These are phyloP conservation scores for Brassicogethes aeneus DNA, from an alignment of 2,888 invertebrate species.

Conservation along the genomic window DNA sequence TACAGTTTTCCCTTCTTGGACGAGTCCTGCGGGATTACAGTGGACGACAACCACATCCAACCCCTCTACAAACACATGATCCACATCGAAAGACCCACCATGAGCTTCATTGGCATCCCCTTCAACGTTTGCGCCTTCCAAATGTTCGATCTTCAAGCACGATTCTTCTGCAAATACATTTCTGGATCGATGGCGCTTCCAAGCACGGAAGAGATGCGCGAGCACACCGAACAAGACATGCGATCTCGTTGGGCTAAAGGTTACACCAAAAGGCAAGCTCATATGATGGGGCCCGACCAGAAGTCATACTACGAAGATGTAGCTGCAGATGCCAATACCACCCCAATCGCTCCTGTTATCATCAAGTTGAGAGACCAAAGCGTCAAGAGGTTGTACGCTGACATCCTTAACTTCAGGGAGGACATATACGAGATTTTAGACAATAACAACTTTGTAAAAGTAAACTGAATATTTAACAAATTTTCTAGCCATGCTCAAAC, in stretches of 20 bases:
- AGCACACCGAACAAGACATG: conserved; percentile 47
- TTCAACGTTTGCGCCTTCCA: conserved; percentile 78
- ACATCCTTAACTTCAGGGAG: conserved; percentile 56
- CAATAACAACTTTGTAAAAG: conserved; percentile 48
- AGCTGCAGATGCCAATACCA: conserved; percentile 52
- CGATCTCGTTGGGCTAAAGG: conserved; percentile 51
- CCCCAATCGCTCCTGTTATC: conserved; percentile 55
- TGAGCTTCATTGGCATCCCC: conserved; percentile 78
- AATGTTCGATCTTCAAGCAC: conserved; percentile 73
- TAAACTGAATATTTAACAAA: conserved; percentile 22
- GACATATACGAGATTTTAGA: conserved; percentile 61
- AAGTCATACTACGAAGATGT: conserved; percentile 63
- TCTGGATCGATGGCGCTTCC: conserved; percentile 54
- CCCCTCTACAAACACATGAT: conserved; percentile 82
- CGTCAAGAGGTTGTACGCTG: conserved; percentile 46
- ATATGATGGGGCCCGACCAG: conserved; percentile 72
- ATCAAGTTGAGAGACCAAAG: conserved; percentile 61
- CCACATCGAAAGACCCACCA: conserved; percentile 67
- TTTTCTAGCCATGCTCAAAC: no score
- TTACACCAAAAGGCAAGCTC: conserved; percentile 63
- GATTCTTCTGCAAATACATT: conserved; percentile 52
- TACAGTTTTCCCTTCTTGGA: conserved; percentile 42
- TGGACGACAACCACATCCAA: conserved; percentile 73
- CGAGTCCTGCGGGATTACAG: conserved; percentile 56
- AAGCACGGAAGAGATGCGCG: conserved; percentile 53